phyloP scores from a whole-genome alignment of 2,888 invertebrate genomes.

The Eupithecia subumbrata region DNA sequence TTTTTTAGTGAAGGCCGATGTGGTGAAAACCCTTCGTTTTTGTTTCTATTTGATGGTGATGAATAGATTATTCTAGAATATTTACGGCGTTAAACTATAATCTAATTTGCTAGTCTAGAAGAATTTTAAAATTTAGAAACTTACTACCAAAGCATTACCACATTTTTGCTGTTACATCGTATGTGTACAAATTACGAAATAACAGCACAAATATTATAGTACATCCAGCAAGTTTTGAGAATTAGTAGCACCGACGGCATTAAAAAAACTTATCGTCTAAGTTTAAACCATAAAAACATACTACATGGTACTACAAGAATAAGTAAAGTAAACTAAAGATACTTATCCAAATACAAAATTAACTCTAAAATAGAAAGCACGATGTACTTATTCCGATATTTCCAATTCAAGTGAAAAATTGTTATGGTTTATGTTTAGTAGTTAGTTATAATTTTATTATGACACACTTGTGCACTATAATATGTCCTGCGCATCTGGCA shows the following conservation, averaged over 20 bases:
- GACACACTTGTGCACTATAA: no score
- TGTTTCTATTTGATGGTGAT: conserved; percentile 2
- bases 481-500: no score
- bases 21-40: not conserved
- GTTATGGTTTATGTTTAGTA: not conserved
- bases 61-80: conserved; percentile 44
- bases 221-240: not conserved
- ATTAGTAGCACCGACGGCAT: not conserved
- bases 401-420: not conserved
- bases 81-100: conserved; percentile 52
- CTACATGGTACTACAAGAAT: not conserved
- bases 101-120: conserved; percentile 38
- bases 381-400: not conserved
- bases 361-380: not conserved
- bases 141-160: conserved; percentile 50
- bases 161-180: not conserved
- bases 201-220: not conserved
- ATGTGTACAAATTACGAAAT: not conserved
- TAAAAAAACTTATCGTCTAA: not conserved
- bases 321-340: not conserved
- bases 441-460: not conserved
- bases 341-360: not conserved
- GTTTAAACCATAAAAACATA: not conserved
- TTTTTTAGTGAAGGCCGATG: not conserved
- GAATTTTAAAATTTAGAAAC: conserved; percentile 61